These are phyloP conservation scores for Catharus ustulatus DNA, from an alignment of 2,797 vertebrate species.

Conservation along the genomic window DNA sequence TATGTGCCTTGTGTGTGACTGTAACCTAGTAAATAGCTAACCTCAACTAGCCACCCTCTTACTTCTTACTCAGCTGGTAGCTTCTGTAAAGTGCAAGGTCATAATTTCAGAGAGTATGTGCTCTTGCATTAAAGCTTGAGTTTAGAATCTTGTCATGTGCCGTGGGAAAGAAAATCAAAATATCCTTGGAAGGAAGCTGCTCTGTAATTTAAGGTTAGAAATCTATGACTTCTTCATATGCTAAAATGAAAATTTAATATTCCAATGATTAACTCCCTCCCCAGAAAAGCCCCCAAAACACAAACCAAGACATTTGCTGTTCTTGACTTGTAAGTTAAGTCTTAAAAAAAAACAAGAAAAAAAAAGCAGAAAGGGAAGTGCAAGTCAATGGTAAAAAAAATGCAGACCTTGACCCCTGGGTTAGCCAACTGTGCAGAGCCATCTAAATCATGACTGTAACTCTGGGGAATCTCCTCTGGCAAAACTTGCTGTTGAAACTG, in stretches of 20 bases:
- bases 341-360: background rate
- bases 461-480: background rate
- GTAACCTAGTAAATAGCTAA: conserved; percentile 34
- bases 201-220: background rate
- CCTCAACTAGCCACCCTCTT: background rate
- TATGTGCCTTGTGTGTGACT: background rate
- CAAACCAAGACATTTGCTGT: background rate
- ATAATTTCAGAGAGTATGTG: background rate
- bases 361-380: background rate
- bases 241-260: background rate
- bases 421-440: background rate
- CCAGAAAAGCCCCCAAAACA: background rate
- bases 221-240: background rate
- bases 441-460: background rate
- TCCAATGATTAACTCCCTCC: background rate
- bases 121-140: background rate
- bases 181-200: background rate
- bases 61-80: background rate
- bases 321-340: background rate
- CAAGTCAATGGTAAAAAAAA: background rate
- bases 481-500: background rate
- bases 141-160: background rate
- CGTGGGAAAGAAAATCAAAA: background rate
- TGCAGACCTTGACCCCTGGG: background rate
- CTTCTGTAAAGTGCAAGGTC: conserved; percentile 17